Evolutionary conservation across 2,888 invertebrate genomes (phyloP), one percentile per base, ranked within the genome.

Genomic region (Drosophila austrosaltans): DNA sequence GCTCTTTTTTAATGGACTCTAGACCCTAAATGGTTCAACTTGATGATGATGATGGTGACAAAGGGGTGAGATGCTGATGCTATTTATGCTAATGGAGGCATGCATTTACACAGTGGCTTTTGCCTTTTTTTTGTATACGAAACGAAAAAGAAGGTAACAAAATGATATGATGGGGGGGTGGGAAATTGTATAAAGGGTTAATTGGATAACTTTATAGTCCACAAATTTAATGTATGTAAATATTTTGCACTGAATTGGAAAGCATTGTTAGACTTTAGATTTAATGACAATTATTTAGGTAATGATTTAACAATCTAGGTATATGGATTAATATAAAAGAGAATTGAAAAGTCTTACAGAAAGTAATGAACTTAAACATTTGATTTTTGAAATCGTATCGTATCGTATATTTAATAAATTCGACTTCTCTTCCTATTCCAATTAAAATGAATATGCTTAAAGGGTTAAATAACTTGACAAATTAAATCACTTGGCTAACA

Each of bases 31-130:
- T 58, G 36, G 25, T 48, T 48, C 48, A 48, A 48, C 48, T 48
- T 48, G 3, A 48, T 48, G 44, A 22, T 20, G 44, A 36, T 36
- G 36, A 36, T 36, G 48, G 12, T 25, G 36, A 10, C 36, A 22
- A 6, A 48, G 22, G 25, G 12, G 22, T 3, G 22, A 16, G 48
- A 25, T 48, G 48, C 48, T 25, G 59, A 70, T 69, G 59, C 76
- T 63, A 57, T 70, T 73, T 72, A 72, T 72, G 72, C 76, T 72
- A 72, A 72, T 72, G 76, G 76, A 69, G 69, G 39, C 69, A 53
- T 53, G 42, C 69, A 75, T 75, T 69, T 69, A 62, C 48, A 48
- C 48, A 48, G 48, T 48, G 48, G 53, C 75, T 75, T 60, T 68
- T 57, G 25, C 68, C 66, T 57, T 60, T 22, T 32, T 57, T 60